Conservation (phyloP, 2,113 vertebrate species). For the Tympanuchus pallidicinctus region DNA sequence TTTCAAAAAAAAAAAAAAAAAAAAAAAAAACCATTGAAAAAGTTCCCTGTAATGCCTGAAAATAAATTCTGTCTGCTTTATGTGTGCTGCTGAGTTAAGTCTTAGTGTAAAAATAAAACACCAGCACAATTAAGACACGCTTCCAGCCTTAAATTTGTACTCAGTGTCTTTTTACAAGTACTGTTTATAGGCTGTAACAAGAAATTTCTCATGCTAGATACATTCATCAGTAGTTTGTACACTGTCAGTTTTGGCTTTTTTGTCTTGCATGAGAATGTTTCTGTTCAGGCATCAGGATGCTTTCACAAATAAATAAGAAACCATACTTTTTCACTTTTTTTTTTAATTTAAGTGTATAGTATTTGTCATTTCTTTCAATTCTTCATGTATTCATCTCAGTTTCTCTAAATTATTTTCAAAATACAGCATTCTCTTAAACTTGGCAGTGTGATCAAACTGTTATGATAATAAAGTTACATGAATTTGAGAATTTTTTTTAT, state of each 20-base stretch:
- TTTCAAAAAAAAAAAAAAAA: neutral
- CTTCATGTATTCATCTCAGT: neutral
- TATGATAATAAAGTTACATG: neutral
- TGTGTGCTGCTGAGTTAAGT: rapidly evolving
- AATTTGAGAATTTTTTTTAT: neutral
- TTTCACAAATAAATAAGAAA: neutral
- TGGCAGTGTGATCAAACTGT: neutral
- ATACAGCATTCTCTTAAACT: neutral
- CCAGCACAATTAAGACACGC: neutral
- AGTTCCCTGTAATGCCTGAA: neutral
- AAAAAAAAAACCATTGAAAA: neutral
- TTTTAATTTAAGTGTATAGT: neutral
- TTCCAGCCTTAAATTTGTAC: neutral
- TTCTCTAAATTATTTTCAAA: neutral
- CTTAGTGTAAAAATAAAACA: neutral
- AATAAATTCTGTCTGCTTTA: neutral
- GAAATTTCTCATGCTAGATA: neutral
- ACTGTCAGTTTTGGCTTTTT: neutral
- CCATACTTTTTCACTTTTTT: neutral
- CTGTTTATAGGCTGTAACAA: neutral
- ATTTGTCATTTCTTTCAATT: neutral
- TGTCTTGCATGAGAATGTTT: neutral
- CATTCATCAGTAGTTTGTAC: neutral
- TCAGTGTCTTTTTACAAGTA: neutral
- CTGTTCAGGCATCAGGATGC: neutral